A percentile compares a stretch with the other conserved stretches of the same genome.
These are phyloP conservation scores for Anas platyrhynchos DNA, from an alignment of 2,113 vertebrate genomes.

Conservation along the genomic window DNA sequence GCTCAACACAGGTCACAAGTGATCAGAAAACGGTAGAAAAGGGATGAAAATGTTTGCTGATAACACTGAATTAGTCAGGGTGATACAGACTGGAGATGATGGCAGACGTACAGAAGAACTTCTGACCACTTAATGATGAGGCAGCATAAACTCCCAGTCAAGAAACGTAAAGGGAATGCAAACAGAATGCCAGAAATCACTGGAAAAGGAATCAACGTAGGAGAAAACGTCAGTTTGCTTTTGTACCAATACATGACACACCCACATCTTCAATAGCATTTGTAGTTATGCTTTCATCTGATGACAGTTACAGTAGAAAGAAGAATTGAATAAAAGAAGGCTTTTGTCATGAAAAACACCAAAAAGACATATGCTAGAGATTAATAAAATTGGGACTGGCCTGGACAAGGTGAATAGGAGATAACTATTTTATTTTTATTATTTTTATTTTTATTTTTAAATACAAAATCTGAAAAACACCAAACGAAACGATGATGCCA, in stretches of 20 bases:
- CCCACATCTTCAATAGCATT: background rate
- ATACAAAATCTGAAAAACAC: background rate
- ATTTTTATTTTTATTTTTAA: background rate
- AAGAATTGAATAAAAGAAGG: background rate
- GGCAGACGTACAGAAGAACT: background rate
- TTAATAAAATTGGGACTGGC: background rate
- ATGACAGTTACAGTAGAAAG: background rate
- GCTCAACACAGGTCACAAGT: background rate
- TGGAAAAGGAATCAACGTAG: background rate
- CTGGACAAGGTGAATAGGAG: background rate
- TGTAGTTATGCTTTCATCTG: background rate
- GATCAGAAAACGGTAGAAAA: background rate
- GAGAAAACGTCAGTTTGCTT: background rate
- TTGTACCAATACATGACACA: background rate
- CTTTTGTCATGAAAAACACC: background rate
- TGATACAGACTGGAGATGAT: background rate
- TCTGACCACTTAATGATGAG: background rate
- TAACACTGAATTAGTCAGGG: background rate
- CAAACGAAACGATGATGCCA: background rate
- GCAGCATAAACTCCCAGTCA: background rate
- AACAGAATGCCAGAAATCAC: background rate
- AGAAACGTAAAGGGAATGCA: background rate
- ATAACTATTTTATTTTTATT: background rate
- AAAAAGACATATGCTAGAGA: background rate
- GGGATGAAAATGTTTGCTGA: background rate